Evolutionary conservation across 2,797 vertebrate genomes (phyloP).

Genomic region (Neostethus bicornis): DNA sequence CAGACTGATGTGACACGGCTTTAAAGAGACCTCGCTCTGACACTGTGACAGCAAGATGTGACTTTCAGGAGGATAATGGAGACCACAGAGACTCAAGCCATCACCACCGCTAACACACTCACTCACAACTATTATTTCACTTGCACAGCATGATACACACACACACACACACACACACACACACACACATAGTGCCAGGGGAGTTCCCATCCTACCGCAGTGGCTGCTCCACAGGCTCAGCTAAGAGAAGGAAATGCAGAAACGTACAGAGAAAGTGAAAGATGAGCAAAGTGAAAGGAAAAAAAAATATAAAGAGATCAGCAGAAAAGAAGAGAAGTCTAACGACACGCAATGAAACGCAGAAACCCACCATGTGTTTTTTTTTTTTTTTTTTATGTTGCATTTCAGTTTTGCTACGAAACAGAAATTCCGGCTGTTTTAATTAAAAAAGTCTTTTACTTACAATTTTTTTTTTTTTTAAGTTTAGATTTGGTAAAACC

Average conservation of each 20-base stretch:
- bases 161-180: constrained; percentile 45
- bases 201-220: constrained; percentile 85
- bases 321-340: constrained; percentile 62
- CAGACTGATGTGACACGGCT: constrained; percentile 33
- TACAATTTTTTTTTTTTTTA: not conserved
- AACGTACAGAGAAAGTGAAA: constrained; percentile 79
- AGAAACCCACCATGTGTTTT: constrained; percentile 38
- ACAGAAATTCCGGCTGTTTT: constrained; percentile 46
- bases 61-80: constrained; percentile 44
- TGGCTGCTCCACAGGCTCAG: constrained; percentile 85
- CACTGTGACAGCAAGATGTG: constrained; percentile 47
- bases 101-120: constrained; percentile 40
- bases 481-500: not conserved
- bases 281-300: constrained; percentile 66
- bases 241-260: constrained; percentile 81
- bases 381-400: constrained; percentile 45
- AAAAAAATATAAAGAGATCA: constrained; percentile 61
- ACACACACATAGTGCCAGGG: constrained; percentile 68
- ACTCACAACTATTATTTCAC: constrained; percentile 32
- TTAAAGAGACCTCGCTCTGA: constrained; percentile 45
- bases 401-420: constrained; percentile 53
- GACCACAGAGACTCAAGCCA: constrained; percentile 54
- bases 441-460: too few relatives aligned
- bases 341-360: constrained; percentile 55
- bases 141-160: constrained; percentile 41